These are phyloP conservation scores for Rhorus exstirpatorius DNA, from an alignment of 2,888 invertebrate genomes.

Conservation along the genomic window DNA sequence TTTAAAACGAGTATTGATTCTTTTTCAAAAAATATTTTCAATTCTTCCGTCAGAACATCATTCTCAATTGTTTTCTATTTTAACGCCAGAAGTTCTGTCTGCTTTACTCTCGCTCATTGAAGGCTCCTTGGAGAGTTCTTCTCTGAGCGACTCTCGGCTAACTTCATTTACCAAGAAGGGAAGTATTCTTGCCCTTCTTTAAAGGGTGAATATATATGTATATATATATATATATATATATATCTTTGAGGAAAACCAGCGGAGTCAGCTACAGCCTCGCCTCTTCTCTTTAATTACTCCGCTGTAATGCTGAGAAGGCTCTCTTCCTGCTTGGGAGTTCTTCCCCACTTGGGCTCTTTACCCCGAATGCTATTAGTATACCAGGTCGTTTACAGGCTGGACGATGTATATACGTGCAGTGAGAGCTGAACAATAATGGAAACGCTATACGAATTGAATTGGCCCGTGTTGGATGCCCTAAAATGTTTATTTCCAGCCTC, in stretches of 20 bases:
- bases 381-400: constrained; percentile 48
- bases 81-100: background rate
- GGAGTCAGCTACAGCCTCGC: constrained; percentile 32
- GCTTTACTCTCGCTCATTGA: background rate
- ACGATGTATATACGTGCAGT: constrained; percentile 16
- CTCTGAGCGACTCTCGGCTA: constrained; percentile 21
- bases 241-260: constrained; percentile 37
- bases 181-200: constrained; percentile 49
- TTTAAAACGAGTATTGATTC: too few species aligned
- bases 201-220: constrained; percentile 8
- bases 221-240: too few species aligned
- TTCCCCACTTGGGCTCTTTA: constrained; percentile 46
- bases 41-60: too few species aligned
- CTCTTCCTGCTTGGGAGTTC: constrained; percentile 50
- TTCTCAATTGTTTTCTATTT: background rate
- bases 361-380: constrained; percentile 52
- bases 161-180: constrained; percentile 32
- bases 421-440: constrained; percentile 28
- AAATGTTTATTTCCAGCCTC: constrained; percentile 53
- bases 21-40: too few species aligned
- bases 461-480: constrained; percentile 12
- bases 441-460: constrained; percentile 49
- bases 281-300: constrained; percentile 61
- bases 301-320: constrained; percentile 35
- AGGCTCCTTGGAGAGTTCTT: background rate